Conservation (phyloP, 2,888 invertebrate species). For the Sympetrum striolatum region DNA sequence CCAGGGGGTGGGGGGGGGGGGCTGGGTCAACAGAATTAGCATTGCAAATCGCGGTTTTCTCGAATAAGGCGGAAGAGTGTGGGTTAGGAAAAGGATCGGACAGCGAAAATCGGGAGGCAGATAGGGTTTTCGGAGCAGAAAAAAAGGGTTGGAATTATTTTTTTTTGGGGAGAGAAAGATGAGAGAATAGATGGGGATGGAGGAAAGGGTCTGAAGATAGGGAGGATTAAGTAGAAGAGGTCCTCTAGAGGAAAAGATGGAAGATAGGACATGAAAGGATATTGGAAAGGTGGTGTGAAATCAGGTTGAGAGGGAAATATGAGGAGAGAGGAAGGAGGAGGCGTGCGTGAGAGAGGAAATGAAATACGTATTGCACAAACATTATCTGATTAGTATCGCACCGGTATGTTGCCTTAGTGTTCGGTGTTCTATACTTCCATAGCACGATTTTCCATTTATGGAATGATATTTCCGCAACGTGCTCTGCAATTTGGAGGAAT, state of each 20-base stretch:
- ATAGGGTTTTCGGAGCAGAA: background rate
- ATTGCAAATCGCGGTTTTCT: background rate
- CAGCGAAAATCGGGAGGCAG: background rate
- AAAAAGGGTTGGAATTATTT: background rate
- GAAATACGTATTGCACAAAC: background rate
- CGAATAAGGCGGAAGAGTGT: background rate
- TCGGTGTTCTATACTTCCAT: too few relatives aligned
- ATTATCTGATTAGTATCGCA: too few relatives aligned
- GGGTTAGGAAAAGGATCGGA: background rate
- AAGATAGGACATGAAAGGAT: background rate
- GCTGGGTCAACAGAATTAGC: background rate
- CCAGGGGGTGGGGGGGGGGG: background rate
- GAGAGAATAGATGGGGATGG: background rate
- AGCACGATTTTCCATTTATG: too few relatives aligned
- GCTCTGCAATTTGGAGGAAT: too few relatives aligned
- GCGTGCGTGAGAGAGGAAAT: background rate
- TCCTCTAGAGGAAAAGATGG: background rate
- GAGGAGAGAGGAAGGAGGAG: background rate
- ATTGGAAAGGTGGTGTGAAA: background rate
- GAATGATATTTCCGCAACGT: too few relatives aligned
- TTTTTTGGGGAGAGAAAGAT: background rate
- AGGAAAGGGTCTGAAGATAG: background rate
- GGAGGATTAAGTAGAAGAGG: background rate
- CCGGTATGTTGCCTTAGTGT: too few relatives aligned
- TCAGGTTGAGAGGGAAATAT: background rate